phyloP scores from a whole-genome alignment of 2,888 invertebrate genomes.

The Cosmia trapezina region DNA sequence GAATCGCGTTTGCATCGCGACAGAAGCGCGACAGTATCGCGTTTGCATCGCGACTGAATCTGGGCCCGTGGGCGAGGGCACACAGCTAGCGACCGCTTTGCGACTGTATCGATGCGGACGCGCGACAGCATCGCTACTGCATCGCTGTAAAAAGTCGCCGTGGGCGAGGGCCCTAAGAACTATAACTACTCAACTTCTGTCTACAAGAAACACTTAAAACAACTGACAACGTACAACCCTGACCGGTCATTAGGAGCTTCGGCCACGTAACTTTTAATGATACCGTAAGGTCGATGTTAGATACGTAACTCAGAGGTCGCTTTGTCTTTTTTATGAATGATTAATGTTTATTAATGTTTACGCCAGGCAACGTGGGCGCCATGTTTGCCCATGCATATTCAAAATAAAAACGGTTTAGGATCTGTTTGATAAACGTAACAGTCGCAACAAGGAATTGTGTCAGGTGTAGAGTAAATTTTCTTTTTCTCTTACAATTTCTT shows the following conservation, averaged over 20 bases:
- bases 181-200: neutral
- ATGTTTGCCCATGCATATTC: constrained; percentile 82
- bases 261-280: constrained; percentile 79
- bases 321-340: constrained; percentile 90
- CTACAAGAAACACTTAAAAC: neutral
- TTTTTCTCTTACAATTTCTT: neutral
- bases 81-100: too few species aligned
- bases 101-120: too few species aligned
- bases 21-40: too few species aligned
- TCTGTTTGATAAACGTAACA: constrained; percentile 68
- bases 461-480: constrained; percentile 12
- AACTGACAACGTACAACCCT: constrained; percentile 53
- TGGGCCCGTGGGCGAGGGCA: too few species aligned
- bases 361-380: constrained; percentile 69
- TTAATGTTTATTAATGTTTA: constrained; percentile 80
- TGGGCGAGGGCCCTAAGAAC: too few species aligned
- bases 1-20: too few species aligned
- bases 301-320: constrained; percentile 80
- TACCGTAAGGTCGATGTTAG: constrained; percentile 82
- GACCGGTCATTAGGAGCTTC: constrained; percentile 78
- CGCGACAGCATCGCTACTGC: too few species aligned
- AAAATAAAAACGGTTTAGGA: constrained; percentile 73
- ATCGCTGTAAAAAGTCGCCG: too few species aligned
- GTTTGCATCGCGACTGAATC: too few species aligned
- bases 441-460: constrained; percentile 61